These are phyloP conservation scores for Bungarus multicinctus DNA, from an alignment of 2,113 vertebrate genomes.

Conservation along the genomic window DNA sequence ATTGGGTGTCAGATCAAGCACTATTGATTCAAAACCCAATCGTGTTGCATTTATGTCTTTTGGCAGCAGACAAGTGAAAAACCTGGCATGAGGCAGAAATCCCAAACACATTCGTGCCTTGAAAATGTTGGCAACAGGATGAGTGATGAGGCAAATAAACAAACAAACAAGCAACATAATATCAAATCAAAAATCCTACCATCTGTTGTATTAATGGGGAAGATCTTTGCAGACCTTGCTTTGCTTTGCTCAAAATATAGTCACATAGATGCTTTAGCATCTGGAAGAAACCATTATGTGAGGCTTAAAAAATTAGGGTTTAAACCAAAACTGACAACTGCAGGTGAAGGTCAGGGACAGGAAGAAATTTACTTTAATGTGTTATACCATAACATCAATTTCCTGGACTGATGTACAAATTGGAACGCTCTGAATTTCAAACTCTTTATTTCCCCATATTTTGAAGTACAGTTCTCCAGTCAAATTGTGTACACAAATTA, in stretches of 20 bases:
- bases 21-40: background rate
- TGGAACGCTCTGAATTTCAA: background rate
- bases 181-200: background rate
- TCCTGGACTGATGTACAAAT: background rate
- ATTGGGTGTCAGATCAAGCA: background rate
- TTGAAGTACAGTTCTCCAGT: background rate
- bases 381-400: background rate
- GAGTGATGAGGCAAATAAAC: background rate
- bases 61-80: background rate
- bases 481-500: background rate
- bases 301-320: background rate
- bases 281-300: background rate
- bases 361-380: background rate
- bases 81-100: background rate
- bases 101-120: background rate
- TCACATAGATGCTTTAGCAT: background rate
- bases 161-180: background rate
- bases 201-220: background rate
- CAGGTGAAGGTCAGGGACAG: background rate
- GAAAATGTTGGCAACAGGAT: background rate
- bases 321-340: background rate
- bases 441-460: background rate
- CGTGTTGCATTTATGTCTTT: background rate
- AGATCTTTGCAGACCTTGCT: background rate
- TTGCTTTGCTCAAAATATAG: background rate